Conservation (phyloP, 2,888 invertebrate genomes). For the Lasioglossum leucozonium region DNA sequence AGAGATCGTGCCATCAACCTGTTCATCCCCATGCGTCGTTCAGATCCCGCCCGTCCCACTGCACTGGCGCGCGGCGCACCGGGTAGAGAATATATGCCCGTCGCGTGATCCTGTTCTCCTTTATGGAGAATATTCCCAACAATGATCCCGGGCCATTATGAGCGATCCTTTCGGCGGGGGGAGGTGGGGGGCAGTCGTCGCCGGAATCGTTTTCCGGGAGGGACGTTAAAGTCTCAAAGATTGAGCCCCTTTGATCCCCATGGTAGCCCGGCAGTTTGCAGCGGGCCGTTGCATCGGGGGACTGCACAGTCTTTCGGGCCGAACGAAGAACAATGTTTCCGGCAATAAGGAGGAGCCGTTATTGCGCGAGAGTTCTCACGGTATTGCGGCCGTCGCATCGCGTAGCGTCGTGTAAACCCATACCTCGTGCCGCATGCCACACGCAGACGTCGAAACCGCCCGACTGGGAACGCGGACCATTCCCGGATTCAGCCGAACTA, state of each 20-base stretch:
- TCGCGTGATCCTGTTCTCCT: conserved; percentile 44
- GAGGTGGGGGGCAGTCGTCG: conserved; percentile 17
- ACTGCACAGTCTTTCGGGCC: conserved; percentile 8
- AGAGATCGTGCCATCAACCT: conserved; percentile 20
- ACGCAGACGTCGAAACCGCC: conserved; percentile 10
- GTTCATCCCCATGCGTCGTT: background rate
- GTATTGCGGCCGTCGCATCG: conserved; percentile 38
- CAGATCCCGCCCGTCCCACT: background rate
- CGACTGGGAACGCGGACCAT: background rate
- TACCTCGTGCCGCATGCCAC: conserved; percentile 1
- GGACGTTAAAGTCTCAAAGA: conserved; percentile 55
- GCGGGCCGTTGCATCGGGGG: background rate
- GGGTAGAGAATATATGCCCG: conserved; percentile 21
- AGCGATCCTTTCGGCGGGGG: conserved; percentile 32
- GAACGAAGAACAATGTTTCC: conserved; percentile 53
- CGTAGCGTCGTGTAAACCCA: background rate
- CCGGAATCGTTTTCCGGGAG: conserved; percentile 33
- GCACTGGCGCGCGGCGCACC: background rate
- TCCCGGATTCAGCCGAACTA: conserved; percentile 17
- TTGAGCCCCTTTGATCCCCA: conserved; percentile 58
- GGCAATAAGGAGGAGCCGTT: conserved; percentile 49
- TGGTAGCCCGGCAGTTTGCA: conserved; percentile 14
- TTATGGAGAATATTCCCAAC: conserved; percentile 48
- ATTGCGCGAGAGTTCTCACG: conserved; percentile 51
- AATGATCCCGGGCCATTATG: conserved; percentile 59